Evolutionary conservation across 2,113 vertebrate genomes (phyloP), one percentile per base, ranked within the genome.

Genomic region (Pipa parva): DNA sequence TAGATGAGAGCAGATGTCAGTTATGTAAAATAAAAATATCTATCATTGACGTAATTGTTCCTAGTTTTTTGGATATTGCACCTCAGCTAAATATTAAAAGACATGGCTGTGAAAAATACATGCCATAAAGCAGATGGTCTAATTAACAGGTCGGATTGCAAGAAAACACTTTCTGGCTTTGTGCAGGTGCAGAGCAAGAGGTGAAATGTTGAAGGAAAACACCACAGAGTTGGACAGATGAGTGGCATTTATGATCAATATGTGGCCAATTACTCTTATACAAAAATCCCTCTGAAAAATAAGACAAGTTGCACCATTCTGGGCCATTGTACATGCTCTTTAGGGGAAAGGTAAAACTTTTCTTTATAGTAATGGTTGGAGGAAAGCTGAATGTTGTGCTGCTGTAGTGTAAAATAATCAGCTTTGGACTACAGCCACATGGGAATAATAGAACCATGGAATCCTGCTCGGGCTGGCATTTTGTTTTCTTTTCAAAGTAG

Each of bases 381-480:
- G 76, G 59, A 49, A 70, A 70, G 63, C 64, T 4, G 68, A 79
- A 61, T 61, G 66, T 49, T 31, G 48, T 18, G 77, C 74, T 80
- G 74, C 69, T 72, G 72, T 68, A 83, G 75, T 81, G 80, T 80
- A 77, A 72, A 74, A 76, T 79, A 84, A 84, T 77, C 85, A 77
- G 71, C 61, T 82, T 78, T 83, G 84, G 77, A 84, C 3, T 0
- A 59, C 61, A 76, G 72, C 78, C 79, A 79, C 71, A 49, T 22
- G 73, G 73, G 78, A 76, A 75, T 74, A 73, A 76, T 79, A 77
- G 75, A 75, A 72, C 63, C 76, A 75, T 79, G 57, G 71, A 49
- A 75, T 69, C 65, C 72, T 73, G 59, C 51, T 57, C 61, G 37
- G n/a, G 29, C 48, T 61, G 33, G 48, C 58, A 61, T 48, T 59